Base-by-base conservation (phyloP, 1,140 invertebrate species). In the Lerema accius region DNA sequence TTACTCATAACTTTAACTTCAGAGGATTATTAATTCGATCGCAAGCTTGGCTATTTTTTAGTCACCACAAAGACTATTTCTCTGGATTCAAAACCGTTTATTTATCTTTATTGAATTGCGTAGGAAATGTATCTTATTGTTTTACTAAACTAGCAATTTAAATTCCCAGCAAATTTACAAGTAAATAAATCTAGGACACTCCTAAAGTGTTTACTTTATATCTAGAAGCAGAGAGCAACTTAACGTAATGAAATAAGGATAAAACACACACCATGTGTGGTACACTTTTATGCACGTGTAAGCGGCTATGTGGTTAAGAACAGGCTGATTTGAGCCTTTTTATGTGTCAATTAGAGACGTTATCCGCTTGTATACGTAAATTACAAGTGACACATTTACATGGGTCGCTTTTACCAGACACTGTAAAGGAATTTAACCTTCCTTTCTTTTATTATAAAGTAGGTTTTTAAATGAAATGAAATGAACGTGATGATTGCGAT, bases 401-500 rank as follows among this genome's bases (percentile, higher is more conserved):
- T n/a, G 55, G 55, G 26, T 58, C 42, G 15, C 42, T 19, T 23
- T 13, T 23, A 16, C n/a, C n/a, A 10, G 10, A 58, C 11, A 16
- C 14, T 19, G 14, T 42, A 46, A 23, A 45, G 26, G 42, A 58
- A 17, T 59, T 59, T 48, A n/a, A 23, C 3, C 16, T 48, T 19
- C 39, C 11, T 39, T 32, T 23, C 17, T 39, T 48, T 15, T 9
- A 0, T 1, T 13, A 39, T 48, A 59, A 59, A 35, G 55, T 10
- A 37, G 28, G 3, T 58, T 46, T 58, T 46, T 26, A 28, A 11
- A 11, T 11, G 1, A 19, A 35, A 19, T 17, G 14, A 6, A 58
- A 23, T 17, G 14, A 43, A 46, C 15, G 43, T 37, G 55, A 48
- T 37, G 55, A 48, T 48, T 59, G 46, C 56, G 46, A 59, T 59